These are phyloP conservation scores for Temnothorax nylanderi DNA, from an alignment of 1,140 invertebrate species.

Conservation along the genomic window DNA sequence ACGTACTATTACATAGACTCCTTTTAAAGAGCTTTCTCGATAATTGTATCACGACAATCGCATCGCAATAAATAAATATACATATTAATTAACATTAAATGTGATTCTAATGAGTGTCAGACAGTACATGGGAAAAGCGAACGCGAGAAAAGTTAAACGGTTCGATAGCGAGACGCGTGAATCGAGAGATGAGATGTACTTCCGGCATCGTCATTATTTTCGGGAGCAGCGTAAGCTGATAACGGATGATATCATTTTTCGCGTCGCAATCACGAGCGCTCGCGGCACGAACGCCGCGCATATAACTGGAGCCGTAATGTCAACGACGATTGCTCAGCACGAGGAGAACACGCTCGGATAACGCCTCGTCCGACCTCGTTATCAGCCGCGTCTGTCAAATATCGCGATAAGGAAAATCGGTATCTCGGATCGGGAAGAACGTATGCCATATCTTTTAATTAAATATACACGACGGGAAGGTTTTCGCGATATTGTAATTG, in stretches of 20 bases:
- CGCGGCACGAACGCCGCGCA: neutral
- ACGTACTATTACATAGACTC: neutral
- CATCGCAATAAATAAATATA: neutral
- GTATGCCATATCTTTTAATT: neutral
- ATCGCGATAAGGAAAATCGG: slow-evolving; percentile 34
- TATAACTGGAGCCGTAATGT: slow-evolving; percentile 1
- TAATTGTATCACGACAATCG: neutral
- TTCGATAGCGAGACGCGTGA: neutral
- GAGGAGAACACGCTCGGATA: slow-evolving; percentile 7
- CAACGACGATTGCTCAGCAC: slow-evolving; percentile 3
- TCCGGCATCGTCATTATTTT: slow-evolving; percentile 45
- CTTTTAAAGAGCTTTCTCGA: neutral
- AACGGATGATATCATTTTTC: slow-evolving; percentile 18
- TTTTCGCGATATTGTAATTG: neutral
- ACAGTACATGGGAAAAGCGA: neutral
- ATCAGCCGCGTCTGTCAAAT: slow-evolving; percentile 39
- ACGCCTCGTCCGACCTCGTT: neutral
- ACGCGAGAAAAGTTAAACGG: neutral
- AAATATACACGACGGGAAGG: neutral
- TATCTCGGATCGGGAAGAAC: neutral
- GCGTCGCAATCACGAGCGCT: neutral
- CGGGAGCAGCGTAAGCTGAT: neutral
- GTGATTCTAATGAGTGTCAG: neutral
- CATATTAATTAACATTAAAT: neutral
- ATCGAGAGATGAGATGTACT: slow-evolving; percentile 1